These are phyloP conservation scores for Ennomos erosarius DNA, from an alignment of 2,888 invertebrate species.

Conservation along the genomic window DNA sequence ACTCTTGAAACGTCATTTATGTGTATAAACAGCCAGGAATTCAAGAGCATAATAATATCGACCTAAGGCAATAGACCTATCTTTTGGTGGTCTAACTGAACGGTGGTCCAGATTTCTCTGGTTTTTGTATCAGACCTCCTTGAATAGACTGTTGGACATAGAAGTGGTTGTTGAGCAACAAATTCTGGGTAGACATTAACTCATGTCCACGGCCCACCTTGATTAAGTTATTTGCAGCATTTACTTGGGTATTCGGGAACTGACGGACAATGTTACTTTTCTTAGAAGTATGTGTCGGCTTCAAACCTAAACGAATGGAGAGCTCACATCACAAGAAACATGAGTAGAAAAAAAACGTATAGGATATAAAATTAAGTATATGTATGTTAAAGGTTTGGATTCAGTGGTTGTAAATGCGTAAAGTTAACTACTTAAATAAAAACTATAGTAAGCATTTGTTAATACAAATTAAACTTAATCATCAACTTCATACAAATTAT, in stretches of 20 bases:
- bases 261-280: slow-evolving; percentile 40
- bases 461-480: too few species aligned
- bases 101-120: slow-evolving; percentile 45
- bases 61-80: slow-evolving; percentile 14
- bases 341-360: background rate
- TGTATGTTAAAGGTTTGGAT: too few species aligned
- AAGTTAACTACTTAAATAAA: slow-evolving; percentile 28
- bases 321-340: slow-evolving; percentile 15
- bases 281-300: slow-evolving; percentile 37
- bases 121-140: slow-evolving; percentile 53
- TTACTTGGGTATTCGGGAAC: slow-evolving; percentile 43
- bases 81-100: slow-evolving; percentile 39
- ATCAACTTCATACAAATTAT: slow-evolving; percentile 8
- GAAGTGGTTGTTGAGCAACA: slow-evolving; percentile 42
- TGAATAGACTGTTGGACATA: slow-evolving; percentile 33
- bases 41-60: background rate
- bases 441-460: too few species aligned
- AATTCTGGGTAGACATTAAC: slow-evolving; percentile 45
- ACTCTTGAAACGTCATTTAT: slow-evolving; percentile 7
- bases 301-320: slow-evolving; percentile 15
- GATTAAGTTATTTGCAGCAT: slow-evolving; percentile 52
- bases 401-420: slow-evolving; percentile 3
- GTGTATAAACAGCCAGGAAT: background rate
- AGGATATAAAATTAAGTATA: too few species aligned
- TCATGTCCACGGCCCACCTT: slow-evolving; percentile 52